These are phyloP conservation scores for Strix uralensis DNA, from an alignment of 2,113 vertebrate species.

Conservation along the genomic window DNA sequence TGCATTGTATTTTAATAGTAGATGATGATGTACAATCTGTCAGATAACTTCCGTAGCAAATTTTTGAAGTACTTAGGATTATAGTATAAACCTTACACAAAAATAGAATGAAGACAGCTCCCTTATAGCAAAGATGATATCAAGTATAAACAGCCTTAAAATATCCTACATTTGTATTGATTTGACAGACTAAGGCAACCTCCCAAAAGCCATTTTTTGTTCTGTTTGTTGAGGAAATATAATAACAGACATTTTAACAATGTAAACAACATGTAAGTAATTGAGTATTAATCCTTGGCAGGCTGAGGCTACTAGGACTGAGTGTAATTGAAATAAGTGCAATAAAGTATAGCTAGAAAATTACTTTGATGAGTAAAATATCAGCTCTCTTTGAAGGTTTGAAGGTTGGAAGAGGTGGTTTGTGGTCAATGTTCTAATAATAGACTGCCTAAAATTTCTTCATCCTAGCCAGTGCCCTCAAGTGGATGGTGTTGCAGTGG, in stretches of 20 bases:
- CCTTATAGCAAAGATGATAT: background rate
- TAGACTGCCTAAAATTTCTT: background rate
- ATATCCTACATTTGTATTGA: background rate
- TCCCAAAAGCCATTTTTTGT: background rate
- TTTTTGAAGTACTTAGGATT: background rate
- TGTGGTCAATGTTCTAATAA: background rate
- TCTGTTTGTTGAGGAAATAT: slow-evolving; percentile 19
- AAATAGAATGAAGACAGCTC: background rate
- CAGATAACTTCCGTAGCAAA: background rate
- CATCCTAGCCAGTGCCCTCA: background rate
- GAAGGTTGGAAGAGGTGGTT: background rate
- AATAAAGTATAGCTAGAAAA: background rate
- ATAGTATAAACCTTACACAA: background rate
- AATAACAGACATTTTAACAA: background rate
- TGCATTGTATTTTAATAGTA: background rate
- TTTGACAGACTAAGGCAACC: background rate
- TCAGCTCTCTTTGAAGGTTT: background rate
- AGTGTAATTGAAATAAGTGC: background rate
- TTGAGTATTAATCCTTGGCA: background rate
- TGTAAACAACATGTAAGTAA: background rate
- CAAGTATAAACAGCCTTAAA: slow-evolving; percentile 1
- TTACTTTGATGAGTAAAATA: background rate
- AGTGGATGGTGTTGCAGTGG: background rate
- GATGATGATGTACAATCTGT: background rate
- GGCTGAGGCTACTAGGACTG: background rate